Base-by-base conservation (phyloP, 2,113 vertebrate genomes). In the Hucho hucho region DNA sequence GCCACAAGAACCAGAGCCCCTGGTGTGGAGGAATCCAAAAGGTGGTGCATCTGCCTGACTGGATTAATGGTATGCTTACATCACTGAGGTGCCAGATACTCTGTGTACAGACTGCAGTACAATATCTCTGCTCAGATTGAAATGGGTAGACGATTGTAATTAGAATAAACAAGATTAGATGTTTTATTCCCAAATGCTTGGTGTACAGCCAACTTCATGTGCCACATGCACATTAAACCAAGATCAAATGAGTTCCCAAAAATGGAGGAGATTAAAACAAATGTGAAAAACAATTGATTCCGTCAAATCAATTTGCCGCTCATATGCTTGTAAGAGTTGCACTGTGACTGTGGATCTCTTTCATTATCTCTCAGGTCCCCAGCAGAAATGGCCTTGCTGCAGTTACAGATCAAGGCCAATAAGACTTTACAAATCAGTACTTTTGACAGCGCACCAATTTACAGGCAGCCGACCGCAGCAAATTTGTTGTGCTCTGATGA, bases 341-440 rank as follows among this genome's bases (percentile, higher is more conserved):
- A 16, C 64, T 65, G 66, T 22, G 24, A n/a, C 4, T 26, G 69
- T 12, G 43, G 69, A 67, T 0, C 69, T 47, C 22, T 63, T 32
- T 68, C 28, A 64, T 75, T 64, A 75, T 70, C 49, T 69, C n/a
- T 2, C 69, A 16, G 32, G 3, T 25, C 3, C 0, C 64, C 37
- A 22, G 49, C 29, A 43, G 66, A 43, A n/a, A 43, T n/a, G 13
- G 32, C 20, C 28, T 68, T 18, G 32, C 29, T 29, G 4, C 66
- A 14, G 29, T 79, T 53, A 29, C 69, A 32, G 61, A 28, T 7
- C 47, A 49, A 64, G 22, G 28, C 37, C 73, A 63, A 76, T 78
- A 22, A 64, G 59, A 13, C 6, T 70, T 67, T 26, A 75, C 25
- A 70, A 75, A 46, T 69, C 72, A 74, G 47, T 37, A 64, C 29